A percentile compares a stretch with the other conserved stretches of the same genome.
Evolutionary conservation across 2,797 vertebrate species (phyloP).

Genomic region (Gallinago nigripennis): DNA sequence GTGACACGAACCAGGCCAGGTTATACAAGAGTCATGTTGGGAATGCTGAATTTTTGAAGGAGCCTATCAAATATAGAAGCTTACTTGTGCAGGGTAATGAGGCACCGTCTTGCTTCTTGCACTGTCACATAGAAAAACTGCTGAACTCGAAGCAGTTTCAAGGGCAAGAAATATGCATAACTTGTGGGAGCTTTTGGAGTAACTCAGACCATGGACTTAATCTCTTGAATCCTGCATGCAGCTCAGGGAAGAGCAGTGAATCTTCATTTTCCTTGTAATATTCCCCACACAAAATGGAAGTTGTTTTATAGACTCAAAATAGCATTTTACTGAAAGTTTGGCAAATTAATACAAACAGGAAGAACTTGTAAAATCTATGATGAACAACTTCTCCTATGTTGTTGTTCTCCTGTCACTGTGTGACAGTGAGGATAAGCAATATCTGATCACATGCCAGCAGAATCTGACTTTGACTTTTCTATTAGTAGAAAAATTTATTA

Average conservation of each 20-base stretch:
- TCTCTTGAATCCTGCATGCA: not conserved
- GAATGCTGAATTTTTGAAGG: not conserved
- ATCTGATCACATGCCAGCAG: not conserved
- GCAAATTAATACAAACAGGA: not conserved
- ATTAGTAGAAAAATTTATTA: not conserved
- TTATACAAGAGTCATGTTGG: not conserved
- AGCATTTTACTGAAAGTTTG: not conserved
- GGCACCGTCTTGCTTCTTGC: not conserved
- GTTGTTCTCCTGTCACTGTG: too few relatives aligned
- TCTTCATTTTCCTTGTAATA: not conserved
- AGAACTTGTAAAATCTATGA: not conserved
- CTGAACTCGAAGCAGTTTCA: not conserved
- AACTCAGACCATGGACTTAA: not conserved
- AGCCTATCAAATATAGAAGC: not conserved
- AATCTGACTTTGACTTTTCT: not conserved
- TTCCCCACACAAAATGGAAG: not conserved
- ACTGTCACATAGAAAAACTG: fast-evolving
- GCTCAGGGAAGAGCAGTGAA: not conserved
- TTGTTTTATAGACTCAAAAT: not conserved
- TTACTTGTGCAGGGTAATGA: not conserved
- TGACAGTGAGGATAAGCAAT: not conserved
- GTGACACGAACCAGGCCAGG: not conserved
- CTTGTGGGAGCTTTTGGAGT: not conserved
- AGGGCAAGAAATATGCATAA: not conserved
- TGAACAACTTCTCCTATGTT: not conserved